phyloP scores from a whole-genome alignment of 2,888 invertebrate species.

The Hirtodrosophila alboralis region DNA sequence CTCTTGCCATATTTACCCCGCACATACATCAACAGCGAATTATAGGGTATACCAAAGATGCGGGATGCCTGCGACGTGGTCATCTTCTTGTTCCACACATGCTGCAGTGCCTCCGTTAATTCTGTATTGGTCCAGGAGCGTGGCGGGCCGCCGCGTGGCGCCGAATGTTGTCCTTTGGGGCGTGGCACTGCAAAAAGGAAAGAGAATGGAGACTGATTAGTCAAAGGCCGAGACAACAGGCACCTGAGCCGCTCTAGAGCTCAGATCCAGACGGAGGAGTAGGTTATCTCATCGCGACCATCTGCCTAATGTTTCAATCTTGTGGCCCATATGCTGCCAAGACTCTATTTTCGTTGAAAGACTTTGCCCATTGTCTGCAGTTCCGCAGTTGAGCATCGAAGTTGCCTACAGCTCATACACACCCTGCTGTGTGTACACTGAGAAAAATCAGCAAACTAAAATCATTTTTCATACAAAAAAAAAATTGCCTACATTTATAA shows the following conservation, averaged over 20 bases:
- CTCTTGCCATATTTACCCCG: conserved; percentile 97
- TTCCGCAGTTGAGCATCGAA: background rate
- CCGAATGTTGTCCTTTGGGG: conserved; percentile 95
- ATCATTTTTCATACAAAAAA: too few relatives aligned
- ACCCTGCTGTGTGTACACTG: conserved; percentile 75
- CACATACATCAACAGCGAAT: conserved; percentile 95
- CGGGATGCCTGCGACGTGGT: conserved; percentile 96
- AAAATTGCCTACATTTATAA: too few relatives aligned
- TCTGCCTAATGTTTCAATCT: conserved; percentile 84
- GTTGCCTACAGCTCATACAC: conserved; percentile 73
- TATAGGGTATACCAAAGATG: conserved; percentile 96
- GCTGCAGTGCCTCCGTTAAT: conserved; percentile 94
- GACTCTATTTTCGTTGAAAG: conserved; percentile 54
- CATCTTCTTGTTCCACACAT: conserved; percentile 98
- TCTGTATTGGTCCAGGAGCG: conserved; percentile 97
- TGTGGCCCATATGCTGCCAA: conserved; percentile 67
- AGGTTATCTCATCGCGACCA: conserved; percentile 80
- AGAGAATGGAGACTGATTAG: conserved; percentile 34
- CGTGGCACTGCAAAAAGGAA: conserved; percentile 87
- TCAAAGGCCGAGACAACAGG: conserved; percentile 18
- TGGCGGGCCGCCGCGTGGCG: conserved; percentile 94
- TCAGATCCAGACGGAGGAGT: too few relatives aligned
- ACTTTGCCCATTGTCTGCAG: conserved; percentile 71
- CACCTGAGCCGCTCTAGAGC: conserved; percentile 35
- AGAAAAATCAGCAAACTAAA: too few relatives aligned